These are phyloP conservation scores for Paracentrotus lividus DNA, from an alignment of 53 echinoderm and acorn worm species.

Conservation along the genomic window DNA sequence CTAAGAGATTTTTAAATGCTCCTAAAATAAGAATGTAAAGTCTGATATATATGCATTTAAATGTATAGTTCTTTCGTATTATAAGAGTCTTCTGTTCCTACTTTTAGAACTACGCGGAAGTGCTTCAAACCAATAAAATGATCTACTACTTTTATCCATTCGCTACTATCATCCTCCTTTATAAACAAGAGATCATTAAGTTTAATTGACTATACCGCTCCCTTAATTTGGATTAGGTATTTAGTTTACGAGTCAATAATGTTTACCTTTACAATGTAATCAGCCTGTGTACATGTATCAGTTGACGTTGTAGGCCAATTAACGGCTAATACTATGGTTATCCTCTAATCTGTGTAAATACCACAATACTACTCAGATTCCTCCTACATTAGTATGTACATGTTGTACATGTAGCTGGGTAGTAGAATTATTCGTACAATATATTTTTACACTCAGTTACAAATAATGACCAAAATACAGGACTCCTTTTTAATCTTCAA, in stretches of 20 bases:
- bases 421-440: neutral
- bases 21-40: too few relatives aligned
- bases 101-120: neutral
- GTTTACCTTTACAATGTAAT: neutral
- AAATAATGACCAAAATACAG: too few relatives aligned
- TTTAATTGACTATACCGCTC: neutral
- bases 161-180: neutral
- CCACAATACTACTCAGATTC: neutral
- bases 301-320: slow-evolving; percentile 1
- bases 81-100: neutral
- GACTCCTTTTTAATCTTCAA: too few relatives aligned
- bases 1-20: too few relatives aligned
- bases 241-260: neutral
- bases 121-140: neutral
- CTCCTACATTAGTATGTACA: neutral
- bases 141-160: too few relatives aligned
- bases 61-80: too few relatives aligned
- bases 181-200: neutral
- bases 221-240: neutral
- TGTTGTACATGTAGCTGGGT: neutral
- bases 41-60: too few relatives aligned
- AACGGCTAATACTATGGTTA: neutral
- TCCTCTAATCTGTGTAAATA: neutral
- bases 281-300: neutral
- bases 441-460: too few relatives aligned